Conservation (phyloP, 2,888 invertebrate species). For the Ceramica pisi region DNA sequence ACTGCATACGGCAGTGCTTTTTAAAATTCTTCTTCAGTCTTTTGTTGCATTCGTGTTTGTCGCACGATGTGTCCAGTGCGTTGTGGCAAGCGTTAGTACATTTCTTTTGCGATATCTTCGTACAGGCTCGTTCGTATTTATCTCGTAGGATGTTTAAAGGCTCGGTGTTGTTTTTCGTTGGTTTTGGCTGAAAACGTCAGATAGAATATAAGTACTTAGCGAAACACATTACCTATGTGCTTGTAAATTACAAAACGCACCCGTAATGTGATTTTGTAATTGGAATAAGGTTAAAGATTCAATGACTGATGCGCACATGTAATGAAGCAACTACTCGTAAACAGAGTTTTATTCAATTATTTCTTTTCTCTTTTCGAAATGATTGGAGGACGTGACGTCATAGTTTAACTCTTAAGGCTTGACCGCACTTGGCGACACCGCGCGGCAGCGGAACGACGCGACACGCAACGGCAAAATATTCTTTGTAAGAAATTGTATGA, state of each 20-base stretch:
- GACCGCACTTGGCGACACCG: no score
- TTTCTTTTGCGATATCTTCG: constrained; percentile 65
- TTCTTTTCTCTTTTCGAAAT: no score
- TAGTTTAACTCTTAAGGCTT: no score
- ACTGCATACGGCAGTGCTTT: constrained; percentile 69
- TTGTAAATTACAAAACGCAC: no score
- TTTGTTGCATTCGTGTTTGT: constrained; percentile 56
- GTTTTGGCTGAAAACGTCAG: constrained; percentile 1
- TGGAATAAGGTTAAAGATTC: background rate
- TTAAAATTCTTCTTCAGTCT: constrained; percentile 60
- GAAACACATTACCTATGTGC: no score
- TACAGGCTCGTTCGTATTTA: constrained; percentile 73
- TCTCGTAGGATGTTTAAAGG: constrained; percentile 71
- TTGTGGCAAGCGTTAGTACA: constrained; percentile 71
- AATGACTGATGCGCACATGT: background rate
- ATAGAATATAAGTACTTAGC: no score
- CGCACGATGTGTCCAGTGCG: constrained; percentile 65
- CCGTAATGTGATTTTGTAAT: background rate
- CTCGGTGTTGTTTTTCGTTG: background rate
- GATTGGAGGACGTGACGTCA: no score
- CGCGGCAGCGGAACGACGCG: no score
- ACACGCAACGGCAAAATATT: no score
- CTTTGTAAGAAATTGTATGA: no score
- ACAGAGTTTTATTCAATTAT: no score
- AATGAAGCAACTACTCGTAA: background rate